A percentile compares a stretch with the other conserved stretches of the same genome.
These are phyloP conservation scores for Petaurus breviceps DNA, from an alignment of 2,113 vertebrate genomes.

Conservation along the genomic window DNA sequence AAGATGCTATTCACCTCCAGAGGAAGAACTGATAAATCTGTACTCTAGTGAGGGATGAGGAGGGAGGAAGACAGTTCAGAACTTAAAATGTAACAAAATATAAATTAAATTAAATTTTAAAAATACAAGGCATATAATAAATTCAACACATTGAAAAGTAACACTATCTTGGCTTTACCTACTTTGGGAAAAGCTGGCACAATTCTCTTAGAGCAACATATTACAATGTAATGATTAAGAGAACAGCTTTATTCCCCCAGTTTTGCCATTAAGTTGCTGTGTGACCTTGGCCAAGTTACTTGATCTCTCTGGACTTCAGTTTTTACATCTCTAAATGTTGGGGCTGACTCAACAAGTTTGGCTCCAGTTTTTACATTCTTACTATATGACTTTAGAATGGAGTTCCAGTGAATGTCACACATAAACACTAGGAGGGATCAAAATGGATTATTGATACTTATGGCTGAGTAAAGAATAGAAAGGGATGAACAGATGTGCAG, in stretches of 20 bases:
- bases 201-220: not conserved
- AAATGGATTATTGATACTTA: not conserved
- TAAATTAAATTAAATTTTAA: not conserved
- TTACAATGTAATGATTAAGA: constrained; percentile 2
- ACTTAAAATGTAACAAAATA: not conserved
- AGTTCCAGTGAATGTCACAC: not conserved
- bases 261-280: not conserved
- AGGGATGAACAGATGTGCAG: not conserved
- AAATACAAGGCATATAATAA: not conserved
- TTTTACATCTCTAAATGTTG: not conserved
- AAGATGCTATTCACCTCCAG: not conserved
- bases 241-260: not conserved
- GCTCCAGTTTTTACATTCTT: not conserved
- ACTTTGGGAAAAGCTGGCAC: constrained; percentile 3
- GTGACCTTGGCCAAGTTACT: not conserved
- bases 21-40: not conserved
- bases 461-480: not conserved
- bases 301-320: not conserved
- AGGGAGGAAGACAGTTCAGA: not conserved
- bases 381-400: not conserved
- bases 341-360: not conserved
- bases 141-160: not conserved
- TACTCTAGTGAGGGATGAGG: not conserved
- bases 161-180: not conserved
- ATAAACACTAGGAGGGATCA: not conserved